phyloP scores from a whole-genome alignment of 1,140 invertebrate genomes.

The Caenorhabditis latens region DNA sequence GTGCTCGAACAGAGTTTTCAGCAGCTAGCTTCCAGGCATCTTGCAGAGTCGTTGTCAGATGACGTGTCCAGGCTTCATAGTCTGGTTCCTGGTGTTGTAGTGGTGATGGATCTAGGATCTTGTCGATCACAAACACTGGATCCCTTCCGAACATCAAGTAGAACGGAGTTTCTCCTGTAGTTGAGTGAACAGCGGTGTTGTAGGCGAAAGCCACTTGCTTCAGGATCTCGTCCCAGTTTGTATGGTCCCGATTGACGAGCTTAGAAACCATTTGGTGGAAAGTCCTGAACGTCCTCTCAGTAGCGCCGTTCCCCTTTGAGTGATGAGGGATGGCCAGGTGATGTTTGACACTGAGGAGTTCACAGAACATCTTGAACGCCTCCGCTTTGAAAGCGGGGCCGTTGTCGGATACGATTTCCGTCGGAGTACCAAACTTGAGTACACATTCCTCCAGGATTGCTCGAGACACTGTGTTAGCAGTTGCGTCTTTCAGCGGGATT shows the following conservation, averaged over 20 bases:
- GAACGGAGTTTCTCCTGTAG: conserved; percentile 33
- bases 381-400: conserved; percentile 17
- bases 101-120: background rate
- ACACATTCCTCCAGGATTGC: conserved; percentile 26
- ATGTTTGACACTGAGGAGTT: background rate
- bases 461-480: background rate
- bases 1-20: background rate
- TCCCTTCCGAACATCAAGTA: conserved; percentile 39
- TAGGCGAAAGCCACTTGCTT: background rate
- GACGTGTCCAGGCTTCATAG: background rate
- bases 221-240: conserved; percentile 34
- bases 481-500: background rate
- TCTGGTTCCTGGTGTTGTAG: background rate
- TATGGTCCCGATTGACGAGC: background rate
- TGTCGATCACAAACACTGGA: background rate
- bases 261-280: conserved; percentile 8
- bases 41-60: background rate
- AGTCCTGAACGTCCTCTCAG: background rate
- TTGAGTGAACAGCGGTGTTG: conserved; percentile 30
- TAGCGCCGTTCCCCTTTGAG: conserved; percentile 21
- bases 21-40: background rate
- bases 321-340: conserved; percentile 14
- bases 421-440: background rate
- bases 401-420: conserved; percentile 22
- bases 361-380: background rate